A percentile compares a stretch with the other conserved stretches of the same genome.
These are phyloP conservation scores for Buteo buteo DNA, from an alignment of 2,113 vertebrate species.

Conservation along the genomic window DNA sequence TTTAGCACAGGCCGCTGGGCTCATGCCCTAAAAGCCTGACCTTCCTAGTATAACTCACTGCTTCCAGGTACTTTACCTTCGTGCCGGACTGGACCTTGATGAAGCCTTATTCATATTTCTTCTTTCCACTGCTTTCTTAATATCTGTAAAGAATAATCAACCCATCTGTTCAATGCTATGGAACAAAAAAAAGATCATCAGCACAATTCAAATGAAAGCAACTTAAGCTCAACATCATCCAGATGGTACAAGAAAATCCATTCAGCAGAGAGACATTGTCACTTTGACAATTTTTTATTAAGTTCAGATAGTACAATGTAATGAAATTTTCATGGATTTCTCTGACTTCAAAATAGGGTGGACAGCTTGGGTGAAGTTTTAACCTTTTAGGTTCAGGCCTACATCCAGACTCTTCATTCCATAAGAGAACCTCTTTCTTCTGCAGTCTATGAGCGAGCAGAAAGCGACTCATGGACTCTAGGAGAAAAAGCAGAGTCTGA, in stretches of 20 bases:
- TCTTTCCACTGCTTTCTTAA: conserved; percentile 99
- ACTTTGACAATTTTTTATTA: conserved; percentile 72
- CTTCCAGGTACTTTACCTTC: conserved; percentile 97
- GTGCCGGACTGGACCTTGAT: conserved; percentile 94
- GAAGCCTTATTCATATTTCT: conserved; percentile 95
- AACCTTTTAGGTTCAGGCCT: neutral
- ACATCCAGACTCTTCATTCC: conserved; percentile 13
- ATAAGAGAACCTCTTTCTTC: conserved; percentile 48
- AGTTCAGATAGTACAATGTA: conserved; percentile 54
- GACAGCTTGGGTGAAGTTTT: conserved; percentile 3
- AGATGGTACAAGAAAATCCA: conserved; percentile 72
- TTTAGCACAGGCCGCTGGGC: conserved; percentile 62
- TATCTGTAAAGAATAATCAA: conserved; percentile 99
- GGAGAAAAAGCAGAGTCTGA: conserved; percentile 59
- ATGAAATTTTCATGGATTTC: conserved; percentile 4
- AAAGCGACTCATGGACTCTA: conserved; percentile 45
- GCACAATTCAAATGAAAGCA: conserved; percentile 79
- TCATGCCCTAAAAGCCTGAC: conserved; percentile 69
- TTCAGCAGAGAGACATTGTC: conserved; percentile 70
- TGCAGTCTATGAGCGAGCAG: conserved; percentile 45
- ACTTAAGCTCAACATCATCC: conserved; percentile 70
- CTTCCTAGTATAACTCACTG: conserved; percentile 76
- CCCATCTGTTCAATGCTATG: conserved; percentile 96
- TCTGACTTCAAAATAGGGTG: conserved; percentile 38
- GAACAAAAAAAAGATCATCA: conserved; percentile 79